phyloP scores from a whole-genome alignment of 2,113 vertebrate species.

The Lepisosteus osseus region DNA sequence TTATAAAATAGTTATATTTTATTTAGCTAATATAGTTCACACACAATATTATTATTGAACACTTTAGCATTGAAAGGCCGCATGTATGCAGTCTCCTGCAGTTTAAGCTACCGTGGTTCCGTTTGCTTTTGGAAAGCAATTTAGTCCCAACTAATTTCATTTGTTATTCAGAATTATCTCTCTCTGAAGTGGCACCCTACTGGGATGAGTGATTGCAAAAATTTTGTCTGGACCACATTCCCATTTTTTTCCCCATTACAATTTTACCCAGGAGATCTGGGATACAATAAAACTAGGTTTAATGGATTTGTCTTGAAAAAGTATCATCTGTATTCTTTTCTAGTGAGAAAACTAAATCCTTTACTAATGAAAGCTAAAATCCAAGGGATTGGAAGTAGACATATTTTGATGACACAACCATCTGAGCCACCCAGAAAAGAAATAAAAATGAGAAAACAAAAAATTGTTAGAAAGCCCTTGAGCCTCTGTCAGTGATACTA shows the following conservation, averaged over 20 bases:
- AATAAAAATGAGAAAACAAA: slow-evolving; percentile 11
- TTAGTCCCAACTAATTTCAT: slow-evolving; percentile 28
- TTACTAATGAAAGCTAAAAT: slow-evolving; percentile 16
- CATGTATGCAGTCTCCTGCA: too few relatives aligned
- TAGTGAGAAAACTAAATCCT: slow-evolving; percentile 18
- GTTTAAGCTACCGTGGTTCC: too few relatives aligned
- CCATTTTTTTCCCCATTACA: slow-evolving; percentile 48
- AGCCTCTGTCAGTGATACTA: background rate
- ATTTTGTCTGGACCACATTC: slow-evolving; percentile 50
- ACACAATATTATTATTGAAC: too few relatives aligned
- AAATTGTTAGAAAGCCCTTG: slow-evolving; percentile 10
- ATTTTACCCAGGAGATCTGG: slow-evolving; percentile 37
- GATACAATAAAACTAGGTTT: slow-evolving; percentile 13
- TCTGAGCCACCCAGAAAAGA: background rate
- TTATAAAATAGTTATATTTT: too few relatives aligned
- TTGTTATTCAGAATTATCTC: slow-evolving; percentile 27
- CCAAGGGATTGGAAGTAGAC: background rate
- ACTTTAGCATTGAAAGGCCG: too few relatives aligned
- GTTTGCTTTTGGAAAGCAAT: slow-evolving; percentile 21
- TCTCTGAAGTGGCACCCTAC: slow-evolving; percentile 24
- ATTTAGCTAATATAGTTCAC: too few relatives aligned
- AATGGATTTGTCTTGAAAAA: slow-evolving; percentile 24
- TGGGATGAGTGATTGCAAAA: slow-evolving; percentile 51
- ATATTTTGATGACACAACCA: background rate
- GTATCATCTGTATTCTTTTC: slow-evolving; percentile 21